phyloP scores from a whole-genome alignment of 2,888 invertebrate species.

The Chymomyza procnemis region DNA sequence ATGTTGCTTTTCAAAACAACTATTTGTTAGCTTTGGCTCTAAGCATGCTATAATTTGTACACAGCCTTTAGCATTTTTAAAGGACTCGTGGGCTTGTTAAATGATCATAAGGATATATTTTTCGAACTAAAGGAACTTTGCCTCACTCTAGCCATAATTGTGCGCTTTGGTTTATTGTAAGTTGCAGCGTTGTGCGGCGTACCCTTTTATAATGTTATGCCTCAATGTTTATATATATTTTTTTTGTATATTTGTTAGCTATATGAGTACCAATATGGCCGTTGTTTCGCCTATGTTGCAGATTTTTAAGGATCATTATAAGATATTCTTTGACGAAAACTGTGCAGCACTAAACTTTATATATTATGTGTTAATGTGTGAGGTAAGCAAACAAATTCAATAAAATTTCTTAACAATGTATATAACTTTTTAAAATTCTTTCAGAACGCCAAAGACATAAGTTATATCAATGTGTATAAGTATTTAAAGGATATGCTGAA shows the following conservation, averaged over 20 bases:
- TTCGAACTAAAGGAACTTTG: constrained; percentile 32
- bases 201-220: background rate
- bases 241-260: constrained; percentile 26
- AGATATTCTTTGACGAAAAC: constrained; percentile 29
- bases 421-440: no score
- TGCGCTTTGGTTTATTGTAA: constrained; percentile 56
- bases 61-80: constrained; percentile 41
- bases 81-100: constrained; percentile 43
- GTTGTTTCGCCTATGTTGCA: constrained; percentile 46
- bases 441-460: constrained; percentile 30
- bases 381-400: constrained; percentile 21
- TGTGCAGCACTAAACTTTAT: constrained; percentile 41
- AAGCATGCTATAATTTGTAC: background rate
- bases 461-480: constrained; percentile 30
- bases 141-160: constrained; percentile 28
- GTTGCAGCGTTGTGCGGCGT: constrained; percentile 1
- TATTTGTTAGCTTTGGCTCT: background rate
- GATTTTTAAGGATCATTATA: constrained; percentile 38
- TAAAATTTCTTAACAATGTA: no score
- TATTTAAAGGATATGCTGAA: constrained; percentile 38
- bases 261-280: constrained; percentile 19
- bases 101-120: constrained; percentile 2
- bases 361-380: constrained; percentile 24
- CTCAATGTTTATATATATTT: background rate
- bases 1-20: background rate